Percentiles rank a stretch among this genome's conserved stretches.
Conservation (phyloP, 2,888 invertebrate species). For the Tholera decimalis region DNA sequence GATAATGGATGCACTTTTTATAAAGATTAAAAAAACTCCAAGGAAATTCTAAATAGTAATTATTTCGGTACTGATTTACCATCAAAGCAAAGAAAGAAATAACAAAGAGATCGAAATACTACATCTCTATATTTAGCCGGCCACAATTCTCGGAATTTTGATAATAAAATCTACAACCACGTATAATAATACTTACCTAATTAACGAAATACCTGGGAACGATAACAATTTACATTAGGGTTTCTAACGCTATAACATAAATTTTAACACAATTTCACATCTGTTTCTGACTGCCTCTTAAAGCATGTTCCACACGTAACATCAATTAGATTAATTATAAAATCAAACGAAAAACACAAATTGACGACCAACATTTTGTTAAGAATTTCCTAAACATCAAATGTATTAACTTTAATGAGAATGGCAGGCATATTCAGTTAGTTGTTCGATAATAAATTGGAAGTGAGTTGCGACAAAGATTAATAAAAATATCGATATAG, state of each 20-base stretch:
- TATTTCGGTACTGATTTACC: too few species aligned
- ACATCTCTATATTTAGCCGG: too few species aligned
- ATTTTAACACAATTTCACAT: not conserved
- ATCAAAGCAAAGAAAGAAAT: too few species aligned
- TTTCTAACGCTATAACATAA: not conserved
- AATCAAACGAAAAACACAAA: slow-evolving; percentile 9
- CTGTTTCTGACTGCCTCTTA: not conserved
- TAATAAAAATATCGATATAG: not conserved
- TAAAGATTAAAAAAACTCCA: too few species aligned
- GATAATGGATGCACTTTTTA: too few species aligned
- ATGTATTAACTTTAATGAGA: slow-evolving; percentile 52
- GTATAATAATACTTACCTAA: too few species aligned
- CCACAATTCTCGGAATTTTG: too few species aligned
- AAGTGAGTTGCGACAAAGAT: slow-evolving; percentile 61
- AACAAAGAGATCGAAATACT: too few species aligned
- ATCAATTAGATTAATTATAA: slow-evolving; percentile 21
- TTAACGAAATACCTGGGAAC: not conserved
- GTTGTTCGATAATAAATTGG: slow-evolving; percentile 78
- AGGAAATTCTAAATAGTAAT: too few species aligned
- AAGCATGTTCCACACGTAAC: not conserved
- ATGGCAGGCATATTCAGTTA: slow-evolving; percentile 49
- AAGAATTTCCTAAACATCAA: slow-evolving; percentile 29
- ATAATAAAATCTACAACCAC: not conserved
- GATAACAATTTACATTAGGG: slow-evolving; percentile 5
- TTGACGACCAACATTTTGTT: slow-evolving; percentile 1